Conservation (phyloP, 1,140 invertebrate genomes). For the Drosophila kurseongensis region DNA sequence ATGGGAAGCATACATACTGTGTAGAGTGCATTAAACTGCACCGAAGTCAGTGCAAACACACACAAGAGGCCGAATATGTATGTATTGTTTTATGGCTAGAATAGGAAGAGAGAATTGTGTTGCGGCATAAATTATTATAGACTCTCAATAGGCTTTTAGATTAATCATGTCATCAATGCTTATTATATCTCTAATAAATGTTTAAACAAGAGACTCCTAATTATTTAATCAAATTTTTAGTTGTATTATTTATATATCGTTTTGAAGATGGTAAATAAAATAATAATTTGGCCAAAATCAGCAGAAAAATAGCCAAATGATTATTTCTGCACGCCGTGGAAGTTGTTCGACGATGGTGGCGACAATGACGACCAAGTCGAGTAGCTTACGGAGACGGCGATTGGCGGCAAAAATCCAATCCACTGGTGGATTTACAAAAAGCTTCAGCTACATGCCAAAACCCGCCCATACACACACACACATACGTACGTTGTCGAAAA, state of each 20-base stretch:
- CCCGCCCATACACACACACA: slow-evolving; percentile 8
- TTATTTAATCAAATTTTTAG: too few relatives aligned
- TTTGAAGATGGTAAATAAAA: too few relatives aligned
- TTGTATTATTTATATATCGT: too few relatives aligned
- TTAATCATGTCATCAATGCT: too few relatives aligned
- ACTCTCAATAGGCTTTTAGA: neutral
- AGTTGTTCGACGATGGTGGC: slow-evolving; percentile 21
- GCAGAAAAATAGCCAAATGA: slow-evolving; percentile 10
- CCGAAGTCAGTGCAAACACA: slow-evolving; percentile 45
- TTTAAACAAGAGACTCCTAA: too few relatives aligned
- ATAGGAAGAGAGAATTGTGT: slow-evolving; percentile 1
- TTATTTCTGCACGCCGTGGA: slow-evolving; percentile 12
- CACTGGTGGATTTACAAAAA: slow-evolving; percentile 64
- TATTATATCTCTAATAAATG: too few relatives aligned
- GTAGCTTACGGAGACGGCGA: slow-evolving; percentile 24
- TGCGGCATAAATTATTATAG: neutral
- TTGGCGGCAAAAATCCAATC: slow-evolving; percentile 58
- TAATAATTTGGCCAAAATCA: neutral
- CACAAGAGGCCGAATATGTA: neutral
- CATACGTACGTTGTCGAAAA: slow-evolving; percentile 46
- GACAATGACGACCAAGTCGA: slow-evolving; percentile 40
- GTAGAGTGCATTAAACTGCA: slow-evolving; percentile 74
- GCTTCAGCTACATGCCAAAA: slow-evolving; percentile 53
- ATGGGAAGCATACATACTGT: slow-evolving; percentile 34
- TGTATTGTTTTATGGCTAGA: neutral